Evolutionary conservation across 2,888 invertebrate genomes (phyloP), one percentile per base, ranked within the genome.

Genomic region (Amblyteles armatorius): DNA sequence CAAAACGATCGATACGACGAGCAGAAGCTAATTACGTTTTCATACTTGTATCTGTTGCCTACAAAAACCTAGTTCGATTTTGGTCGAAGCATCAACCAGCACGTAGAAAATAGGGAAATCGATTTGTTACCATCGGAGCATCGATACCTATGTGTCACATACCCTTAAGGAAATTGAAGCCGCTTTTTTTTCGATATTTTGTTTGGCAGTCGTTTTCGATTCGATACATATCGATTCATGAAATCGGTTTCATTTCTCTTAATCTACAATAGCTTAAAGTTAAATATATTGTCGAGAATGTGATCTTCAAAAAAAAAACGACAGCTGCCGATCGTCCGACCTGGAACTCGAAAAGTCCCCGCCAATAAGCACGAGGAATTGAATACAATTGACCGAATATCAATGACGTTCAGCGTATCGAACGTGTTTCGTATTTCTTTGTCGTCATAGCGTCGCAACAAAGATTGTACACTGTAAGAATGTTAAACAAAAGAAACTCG

Each of bases 391-490:
- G 50, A 29, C 52, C 22, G 57, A 55, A 40, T 72, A 60, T 60
- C 26, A 55, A 26, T 29, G 11, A 22, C 26, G 29, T 60, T 60
- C 60, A 16, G 29, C 16, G 60, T 13, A 60, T 22, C 22, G 60
- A 60, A 60, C 60, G n/a, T 5, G 13, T 33, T 29, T 29, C 16
- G 29, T 60, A 78, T 79, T 68, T 63, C 72, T 82, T 40, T 36
- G 11, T 78, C 67, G 65, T 22, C 52, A 40, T 52, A 26, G 44
- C 60, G 50, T 69, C 7, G 22, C 48, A 65, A 52, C 40, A 44
- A 74, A 74, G 1, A 74, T 63, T 79, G 52, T 55, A 36, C 50
- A 57, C 68, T 40, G 72, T 52, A 72, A 36, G 48, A 33, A 60
- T 81, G 68, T 74, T 74, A 57, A 60, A 36, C 33, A 44, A 55